These are phyloP conservation scores for Mirounga angustirostris DNA, from an alignment of 2,113 vertebrate genomes.

Conservation along the genomic window DNA sequence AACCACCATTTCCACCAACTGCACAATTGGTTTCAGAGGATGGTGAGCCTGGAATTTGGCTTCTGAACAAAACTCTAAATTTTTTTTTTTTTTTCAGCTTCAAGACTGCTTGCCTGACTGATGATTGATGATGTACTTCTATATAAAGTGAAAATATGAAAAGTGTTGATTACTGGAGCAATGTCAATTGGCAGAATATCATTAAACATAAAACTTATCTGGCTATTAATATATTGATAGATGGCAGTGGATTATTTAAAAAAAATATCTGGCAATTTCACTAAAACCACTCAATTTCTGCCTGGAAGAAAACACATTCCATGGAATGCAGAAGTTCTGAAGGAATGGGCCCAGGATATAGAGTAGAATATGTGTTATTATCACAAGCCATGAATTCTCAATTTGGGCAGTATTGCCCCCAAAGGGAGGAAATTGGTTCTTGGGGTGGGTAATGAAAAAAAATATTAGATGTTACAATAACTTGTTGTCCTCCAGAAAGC, in stretches of 20 bases:
- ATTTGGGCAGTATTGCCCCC: not conserved
- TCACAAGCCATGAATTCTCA: not conserved
- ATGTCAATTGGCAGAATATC: not conserved
- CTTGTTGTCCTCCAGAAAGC: not conserved
- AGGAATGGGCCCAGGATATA: not conserved
- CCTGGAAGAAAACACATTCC: not conserved
- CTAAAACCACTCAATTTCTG: not conserved
- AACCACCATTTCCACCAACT: not conserved
- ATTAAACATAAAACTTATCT: not conserved
- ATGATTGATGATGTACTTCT: not conserved
- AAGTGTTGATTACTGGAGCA: not conserved
- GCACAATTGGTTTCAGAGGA: not conserved
- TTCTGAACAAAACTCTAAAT: not conserved
- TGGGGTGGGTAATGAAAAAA: not conserved
- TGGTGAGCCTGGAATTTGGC: not conserved
- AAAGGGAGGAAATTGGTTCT: not conserved
- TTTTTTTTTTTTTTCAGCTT: not conserved
- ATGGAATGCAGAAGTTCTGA: not conserved
- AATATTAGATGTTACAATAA: not conserved
- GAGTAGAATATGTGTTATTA: not conserved
- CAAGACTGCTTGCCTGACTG: not conserved
- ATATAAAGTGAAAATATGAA: not conserved
- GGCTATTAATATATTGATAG: not conserved
- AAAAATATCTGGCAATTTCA: constrained; percentile 4
- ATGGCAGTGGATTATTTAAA: not conserved